phyloP scores from a whole-genome alignment of 1,140 invertebrate species.

The Antheraea mylitta region DNA sequence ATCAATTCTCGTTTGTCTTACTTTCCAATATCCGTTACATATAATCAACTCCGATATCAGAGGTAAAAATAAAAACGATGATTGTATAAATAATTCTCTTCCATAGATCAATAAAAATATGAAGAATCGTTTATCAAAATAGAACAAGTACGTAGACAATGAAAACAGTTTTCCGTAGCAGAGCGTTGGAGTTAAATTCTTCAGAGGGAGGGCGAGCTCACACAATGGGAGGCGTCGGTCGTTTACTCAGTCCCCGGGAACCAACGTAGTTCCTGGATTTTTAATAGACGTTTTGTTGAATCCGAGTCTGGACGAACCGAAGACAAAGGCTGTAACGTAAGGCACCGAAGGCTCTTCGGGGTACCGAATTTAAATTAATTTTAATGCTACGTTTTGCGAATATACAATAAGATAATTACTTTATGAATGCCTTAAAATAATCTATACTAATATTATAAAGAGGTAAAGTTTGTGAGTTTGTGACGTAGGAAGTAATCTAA shows the following conservation, averaged over 20 bases:
- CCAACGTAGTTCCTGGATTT: conserved; percentile 22
- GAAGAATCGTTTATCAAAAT: conserved; percentile 23
- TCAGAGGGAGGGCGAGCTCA: conserved; percentile 14
- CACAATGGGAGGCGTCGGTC: conserved; percentile 16
- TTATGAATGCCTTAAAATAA: too few relatives aligned
- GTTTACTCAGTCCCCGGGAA: conserved; percentile 20
- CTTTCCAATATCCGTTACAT: too few relatives aligned
- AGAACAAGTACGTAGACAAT: conserved; percentile 19
- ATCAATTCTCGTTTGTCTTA: too few relatives aligned
- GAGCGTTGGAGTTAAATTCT: conserved; percentile 6
- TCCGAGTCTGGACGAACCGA: background rate
- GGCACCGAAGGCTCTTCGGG: background rate
- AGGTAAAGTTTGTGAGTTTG: too few relatives aligned
- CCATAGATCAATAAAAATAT: background rate
- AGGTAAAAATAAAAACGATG: too few relatives aligned
- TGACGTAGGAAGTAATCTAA: too few relatives aligned
- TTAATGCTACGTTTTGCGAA: background rate
- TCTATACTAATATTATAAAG: too few relatives aligned
- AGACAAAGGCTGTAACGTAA: background rate
- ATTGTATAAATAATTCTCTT: too few relatives aligned
- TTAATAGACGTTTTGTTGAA: conserved; percentile 25
- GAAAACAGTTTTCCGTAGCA: conserved; percentile 17
- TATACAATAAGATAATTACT: background rate
- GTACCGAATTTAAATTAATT: background rate
- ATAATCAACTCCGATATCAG: too few relatives aligned